Evolutionary conservation across 2,888 invertebrate genomes (phyloP).

Genomic region (Subacronicta megacephala): DNA sequence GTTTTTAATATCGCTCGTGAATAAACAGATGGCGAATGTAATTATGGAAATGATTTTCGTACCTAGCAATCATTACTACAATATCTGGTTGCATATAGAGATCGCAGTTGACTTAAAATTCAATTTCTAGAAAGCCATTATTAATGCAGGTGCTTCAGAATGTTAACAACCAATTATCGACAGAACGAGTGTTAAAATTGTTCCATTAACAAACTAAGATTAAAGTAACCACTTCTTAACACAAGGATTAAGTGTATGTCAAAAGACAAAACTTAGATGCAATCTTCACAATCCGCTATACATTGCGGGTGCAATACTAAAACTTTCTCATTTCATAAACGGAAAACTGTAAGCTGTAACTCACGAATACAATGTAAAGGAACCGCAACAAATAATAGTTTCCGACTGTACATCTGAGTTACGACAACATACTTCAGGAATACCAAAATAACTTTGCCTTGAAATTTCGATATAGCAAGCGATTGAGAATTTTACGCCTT

Average conservation of each 20-base stretch:
- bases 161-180: too few species aligned
- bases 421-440: conserved; percentile 79
- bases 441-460: conserved; percentile 50
- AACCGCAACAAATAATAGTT: conserved; percentile 87
- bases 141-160: neutral
- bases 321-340: conserved; percentile 74
- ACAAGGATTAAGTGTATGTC: conserved; percentile 18
- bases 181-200: neutral
- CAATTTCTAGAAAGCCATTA: neutral
- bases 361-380: conserved; percentile 80
- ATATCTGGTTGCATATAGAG: conserved; percentile 19
- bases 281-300: conserved; percentile 43
- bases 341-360: conserved; percentile 78
- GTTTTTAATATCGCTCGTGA: conserved; percentile 44
- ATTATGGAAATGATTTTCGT: conserved; percentile 28
- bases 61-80: conserved; percentile 3
- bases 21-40: conserved; percentile 41
- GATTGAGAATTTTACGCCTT: neutral
- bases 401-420: conserved; percentile 84
- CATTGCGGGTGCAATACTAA: conserved; percentile 64
- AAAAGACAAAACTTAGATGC: conserved; percentile 39
- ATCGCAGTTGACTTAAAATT: neutral
- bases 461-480: neutral
- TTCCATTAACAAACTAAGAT: neutral
- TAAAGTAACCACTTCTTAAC: too few species aligned